Evolutionary conservation across 2,888 invertebrate species (phyloP).

Genomic region (Drosophila heteroneura): DNA sequence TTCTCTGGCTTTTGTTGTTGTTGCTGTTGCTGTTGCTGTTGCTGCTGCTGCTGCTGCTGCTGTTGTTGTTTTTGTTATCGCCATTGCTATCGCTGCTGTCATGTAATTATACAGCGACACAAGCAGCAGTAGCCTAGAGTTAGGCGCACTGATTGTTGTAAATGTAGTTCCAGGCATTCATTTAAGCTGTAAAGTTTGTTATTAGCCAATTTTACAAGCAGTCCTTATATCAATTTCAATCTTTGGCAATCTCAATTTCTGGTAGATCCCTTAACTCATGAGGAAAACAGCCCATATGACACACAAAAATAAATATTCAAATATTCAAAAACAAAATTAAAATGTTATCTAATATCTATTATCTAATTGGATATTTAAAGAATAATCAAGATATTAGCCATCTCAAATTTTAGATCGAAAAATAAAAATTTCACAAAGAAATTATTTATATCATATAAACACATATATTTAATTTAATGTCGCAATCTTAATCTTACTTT

Average conservation of each 20-base stretch:
- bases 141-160: slow-evolving; percentile 50
- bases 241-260: background rate
- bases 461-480: background rate
- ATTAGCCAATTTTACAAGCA: slow-evolving; percentile 9
- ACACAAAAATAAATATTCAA: background rate
- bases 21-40: slow-evolving; percentile 14
- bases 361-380: background rate
- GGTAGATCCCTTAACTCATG: background rate
- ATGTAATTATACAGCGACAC: slow-evolving; percentile 68
- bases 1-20: slow-evolving; percentile 17
- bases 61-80: slow-evolving; percentile 41
- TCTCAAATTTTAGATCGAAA: background rate
- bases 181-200: slow-evolving; percentile 19
- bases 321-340: no score
- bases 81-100: slow-evolving; percentile 62
- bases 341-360: background rate
- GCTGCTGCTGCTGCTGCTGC: slow-evolving; percentile 19
- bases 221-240: background rate
- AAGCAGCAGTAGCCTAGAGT: slow-evolving; percentile 42
- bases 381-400: background rate
- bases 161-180: slow-evolving; percentile 30
- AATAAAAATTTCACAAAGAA: background rate
- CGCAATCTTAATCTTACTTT: no score
- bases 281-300: background rate
- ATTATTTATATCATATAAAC: background rate